Evolutionary conservation across 1,140 invertebrate genomes (phyloP).

Genomic region (Drosophila lowei): DNA sequence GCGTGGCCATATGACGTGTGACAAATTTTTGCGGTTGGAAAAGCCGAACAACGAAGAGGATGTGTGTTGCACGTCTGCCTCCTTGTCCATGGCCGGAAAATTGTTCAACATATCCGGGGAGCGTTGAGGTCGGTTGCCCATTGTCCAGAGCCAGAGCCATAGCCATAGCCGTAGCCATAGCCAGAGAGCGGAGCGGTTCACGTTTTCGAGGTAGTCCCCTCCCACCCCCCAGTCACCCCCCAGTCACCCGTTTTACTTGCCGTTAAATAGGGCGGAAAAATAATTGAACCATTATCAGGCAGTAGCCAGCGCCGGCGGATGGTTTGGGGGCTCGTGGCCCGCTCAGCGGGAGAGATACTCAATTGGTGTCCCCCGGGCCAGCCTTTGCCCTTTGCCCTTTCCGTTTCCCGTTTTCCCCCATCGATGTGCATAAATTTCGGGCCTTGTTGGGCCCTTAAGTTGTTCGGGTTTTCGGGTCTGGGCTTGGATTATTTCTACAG

Average conservation of each 20-base stretch:
- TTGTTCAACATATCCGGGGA: slow-evolving; percentile 72
- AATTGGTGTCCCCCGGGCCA: slow-evolving; percentile 5
- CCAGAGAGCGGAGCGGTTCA: slow-evolving; percentile 1
- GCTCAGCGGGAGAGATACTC: slow-evolving; percentile 13
- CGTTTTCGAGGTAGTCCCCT: not conserved
- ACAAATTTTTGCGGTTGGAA: slow-evolving; percentile 68
- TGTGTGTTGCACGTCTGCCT: slow-evolving; percentile 45
- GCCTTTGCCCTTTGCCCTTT: not conserved
- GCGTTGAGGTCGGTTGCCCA: slow-evolving; percentile 57
- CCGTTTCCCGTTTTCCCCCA: no score
- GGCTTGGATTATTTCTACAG: no score
- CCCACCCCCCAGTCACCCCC: slow-evolving; percentile 10
- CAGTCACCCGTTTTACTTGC: slow-evolving; percentile 60
- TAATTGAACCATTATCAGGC: slow-evolving; percentile 82
- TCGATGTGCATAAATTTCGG: slow-evolving; percentile 39
- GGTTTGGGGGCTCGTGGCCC: not conserved
- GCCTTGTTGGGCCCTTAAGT: slow-evolving; percentile 34
- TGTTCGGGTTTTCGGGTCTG: no score
- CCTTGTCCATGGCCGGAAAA: slow-evolving; percentile 67
- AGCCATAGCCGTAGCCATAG: not conserved
- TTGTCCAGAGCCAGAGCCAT: slow-evolving; percentile 14
- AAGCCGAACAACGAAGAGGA: slow-evolving; percentile 36
- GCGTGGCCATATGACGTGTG: slow-evolving; percentile 68
- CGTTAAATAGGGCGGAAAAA: slow-evolving; percentile 82
- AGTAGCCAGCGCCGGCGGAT: slow-evolving; percentile 22